Percentiles rank a stretch among this genome's conserved stretches.
Evolutionary conservation across 2,888 invertebrate genomes (phyloP).

Genomic region (Xylota sylvarum): DNA sequence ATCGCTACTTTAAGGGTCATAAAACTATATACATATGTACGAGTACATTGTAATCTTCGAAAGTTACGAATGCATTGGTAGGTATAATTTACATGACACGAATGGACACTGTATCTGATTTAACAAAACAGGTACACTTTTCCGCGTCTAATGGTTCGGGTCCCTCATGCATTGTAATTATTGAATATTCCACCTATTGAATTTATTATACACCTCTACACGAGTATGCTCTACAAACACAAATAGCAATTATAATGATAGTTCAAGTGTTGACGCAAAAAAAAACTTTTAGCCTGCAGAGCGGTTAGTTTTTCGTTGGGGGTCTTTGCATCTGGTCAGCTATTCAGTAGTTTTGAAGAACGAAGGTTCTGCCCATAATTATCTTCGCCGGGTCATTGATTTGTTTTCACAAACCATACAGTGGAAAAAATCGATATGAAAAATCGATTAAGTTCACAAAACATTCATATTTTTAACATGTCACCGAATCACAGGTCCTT

Average conservation of each 20-base stretch:
- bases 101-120: constrained; percentile 45
- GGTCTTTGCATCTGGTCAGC: constrained; percentile 61
- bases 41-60: constrained; percentile 10
- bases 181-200: constrained; percentile 45
- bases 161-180: constrained; percentile 63
- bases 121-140: constrained; percentile 37
- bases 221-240: constrained; percentile 50
- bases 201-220: constrained; percentile 29
- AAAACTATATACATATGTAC: not conserved
- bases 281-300: constrained; percentile 12
- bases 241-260: constrained; percentile 62
- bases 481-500: constrained; percentile 20
- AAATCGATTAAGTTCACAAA: constrained; percentile 56
- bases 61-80: constrained; percentile 35
- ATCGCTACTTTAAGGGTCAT: not conserved
- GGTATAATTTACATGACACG: constrained; percentile 45
- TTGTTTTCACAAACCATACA: constrained; percentile 36
- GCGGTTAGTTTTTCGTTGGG: constrained; percentile 43
- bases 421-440: constrained; percentile 51
- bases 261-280: constrained; percentile 46
- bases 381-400: constrained; percentile 55
- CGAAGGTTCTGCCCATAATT: constrained; percentile 5
- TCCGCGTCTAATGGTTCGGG: constrained; percentile 11
- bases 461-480: constrained; percentile 36
- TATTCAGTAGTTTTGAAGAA: constrained; percentile 3